Percentiles rank a stretch among this genome's conserved stretches.
Evolutionary conservation across 2,113 vertebrate species (phyloP).

Genomic region (Canis aureus): DNA sequence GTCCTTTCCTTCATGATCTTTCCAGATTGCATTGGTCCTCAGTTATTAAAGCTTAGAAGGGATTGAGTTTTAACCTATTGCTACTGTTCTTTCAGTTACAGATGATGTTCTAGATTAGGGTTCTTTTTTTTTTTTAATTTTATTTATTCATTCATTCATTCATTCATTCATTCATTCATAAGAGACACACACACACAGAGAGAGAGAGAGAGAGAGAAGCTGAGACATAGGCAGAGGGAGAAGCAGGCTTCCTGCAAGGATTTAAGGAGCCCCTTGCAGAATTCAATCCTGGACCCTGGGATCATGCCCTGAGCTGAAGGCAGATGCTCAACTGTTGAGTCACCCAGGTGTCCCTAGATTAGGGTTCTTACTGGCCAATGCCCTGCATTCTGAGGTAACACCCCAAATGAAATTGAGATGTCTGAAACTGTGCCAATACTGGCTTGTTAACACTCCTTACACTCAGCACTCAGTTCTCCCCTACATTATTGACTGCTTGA

Average conservation of each 20-base stretch:
- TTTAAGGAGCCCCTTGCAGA: too few relatives aligned
- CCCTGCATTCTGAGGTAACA: background rate
- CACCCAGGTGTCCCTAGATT: background rate
- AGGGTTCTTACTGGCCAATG: background rate
- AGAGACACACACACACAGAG: too few relatives aligned
- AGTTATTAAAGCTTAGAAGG: background rate
- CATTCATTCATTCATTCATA: too few relatives aligned
- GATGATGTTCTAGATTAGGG: background rate
- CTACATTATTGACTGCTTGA: background rate
- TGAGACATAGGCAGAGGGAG: too few relatives aligned
- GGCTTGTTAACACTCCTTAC: background rate
- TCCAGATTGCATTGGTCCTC: background rate
- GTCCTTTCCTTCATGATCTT: background rate
- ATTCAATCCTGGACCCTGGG: too few relatives aligned
- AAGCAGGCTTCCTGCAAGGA: too few relatives aligned
- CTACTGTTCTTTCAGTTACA: background rate
- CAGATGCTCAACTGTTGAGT: too few relatives aligned
- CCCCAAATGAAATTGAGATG: background rate
- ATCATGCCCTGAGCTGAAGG: too few relatives aligned
- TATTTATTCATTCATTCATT: too few relatives aligned
- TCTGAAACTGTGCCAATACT: background rate
- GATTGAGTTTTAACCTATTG: background rate
- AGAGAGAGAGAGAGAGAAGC: too few relatives aligned
- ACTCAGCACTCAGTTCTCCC: background rate
- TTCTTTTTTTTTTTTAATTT: background rate